phyloP scores from a whole-genome alignment of 1,140 invertebrate species.

The Aphaenogaster rudis region DNA sequence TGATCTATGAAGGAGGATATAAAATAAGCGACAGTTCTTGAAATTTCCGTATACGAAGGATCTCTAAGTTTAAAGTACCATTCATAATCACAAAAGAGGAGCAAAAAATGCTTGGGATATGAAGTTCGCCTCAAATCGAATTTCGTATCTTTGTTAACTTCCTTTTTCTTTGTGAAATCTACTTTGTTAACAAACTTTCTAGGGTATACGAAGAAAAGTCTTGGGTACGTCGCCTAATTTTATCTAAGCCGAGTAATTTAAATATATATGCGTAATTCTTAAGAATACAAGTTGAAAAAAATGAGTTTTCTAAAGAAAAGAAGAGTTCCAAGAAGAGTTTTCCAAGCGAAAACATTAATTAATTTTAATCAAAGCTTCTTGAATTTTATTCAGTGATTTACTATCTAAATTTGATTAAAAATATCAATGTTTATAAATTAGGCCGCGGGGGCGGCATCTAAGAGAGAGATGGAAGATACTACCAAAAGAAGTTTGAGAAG shows the following conservation, averaged over 20 bases:
- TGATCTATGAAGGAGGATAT: not conserved
- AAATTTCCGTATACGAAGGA: not conserved
- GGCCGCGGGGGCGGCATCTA: too few species aligned
- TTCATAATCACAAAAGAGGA: not conserved
- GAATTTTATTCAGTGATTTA: not conserved
- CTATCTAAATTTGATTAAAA: not conserved
- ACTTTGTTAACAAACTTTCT: conserved; percentile 24
- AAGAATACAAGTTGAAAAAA: not conserved
- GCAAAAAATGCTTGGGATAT: not conserved
- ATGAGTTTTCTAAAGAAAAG: not conserved
- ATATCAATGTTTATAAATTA: not conserved
- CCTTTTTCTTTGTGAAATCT: conserved; percentile 7
- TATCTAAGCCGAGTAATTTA: conserved; percentile 13
- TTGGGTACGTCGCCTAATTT: conserved; percentile 7
- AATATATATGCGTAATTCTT: conserved; percentile 21
- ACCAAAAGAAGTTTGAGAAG: conserved; percentile 20
- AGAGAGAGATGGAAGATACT: conserved; percentile 15
- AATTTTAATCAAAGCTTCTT: not conserved
- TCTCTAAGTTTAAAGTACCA: not conserved
- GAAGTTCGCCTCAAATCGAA: conserved; percentile 40
- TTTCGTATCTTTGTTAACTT: conserved; percentile 12
- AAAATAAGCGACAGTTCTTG: not conserved
- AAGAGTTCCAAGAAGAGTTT: not conserved
- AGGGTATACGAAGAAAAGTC: not conserved
- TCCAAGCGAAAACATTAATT: not conserved